phyloP scores from a whole-genome alignment of 2,888 invertebrate species.

The Cryptophagus acutangulus region DNA sequence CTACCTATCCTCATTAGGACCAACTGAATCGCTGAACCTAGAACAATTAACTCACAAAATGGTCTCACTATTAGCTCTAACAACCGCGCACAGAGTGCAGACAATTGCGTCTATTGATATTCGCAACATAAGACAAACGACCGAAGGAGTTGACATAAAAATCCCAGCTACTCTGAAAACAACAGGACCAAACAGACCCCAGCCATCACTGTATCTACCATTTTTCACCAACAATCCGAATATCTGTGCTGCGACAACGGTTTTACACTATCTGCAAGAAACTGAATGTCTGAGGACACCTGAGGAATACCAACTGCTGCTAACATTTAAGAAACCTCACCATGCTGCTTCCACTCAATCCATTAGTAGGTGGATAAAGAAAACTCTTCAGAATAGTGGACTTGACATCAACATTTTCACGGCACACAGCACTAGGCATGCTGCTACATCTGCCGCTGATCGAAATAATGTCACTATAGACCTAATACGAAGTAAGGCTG shows the following conservation, averaged over 20 bases:
- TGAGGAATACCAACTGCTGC: background rate
- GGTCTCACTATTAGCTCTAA: slow-evolving; percentile 1
- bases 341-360: slow-evolving; percentile 9
- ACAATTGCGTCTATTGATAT: slow-evolving; percentile 4
- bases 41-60: background rate
- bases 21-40: background rate
- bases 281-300: background rate
- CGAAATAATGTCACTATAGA: too few species aligned
- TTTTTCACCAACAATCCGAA: background rate
- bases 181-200: background rate
- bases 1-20: background rate
- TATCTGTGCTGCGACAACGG: slow-evolving; percentile 5
- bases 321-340: slow-evolving; percentile 10
- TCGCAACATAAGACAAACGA: background rate
- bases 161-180: slow-evolving; percentile 7
- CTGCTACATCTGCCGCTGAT: slow-evolving; percentile 14
- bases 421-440: slow-evolving; percentile 13
- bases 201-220: slow-evolving; percentile 4
- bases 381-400: slow-evolving; percentile 3
- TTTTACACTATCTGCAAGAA: background rate
- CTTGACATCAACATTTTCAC: slow-evolving; percentile 8
- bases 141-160: slow-evolving; percentile 5
- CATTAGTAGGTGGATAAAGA: slow-evolving; percentile 12
- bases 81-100: slow-evolving; percentile 3
- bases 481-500: too few species aligned